phyloP scores from a whole-genome alignment of 2,888 invertebrate species.

The Hartigia nigra region DNA sequence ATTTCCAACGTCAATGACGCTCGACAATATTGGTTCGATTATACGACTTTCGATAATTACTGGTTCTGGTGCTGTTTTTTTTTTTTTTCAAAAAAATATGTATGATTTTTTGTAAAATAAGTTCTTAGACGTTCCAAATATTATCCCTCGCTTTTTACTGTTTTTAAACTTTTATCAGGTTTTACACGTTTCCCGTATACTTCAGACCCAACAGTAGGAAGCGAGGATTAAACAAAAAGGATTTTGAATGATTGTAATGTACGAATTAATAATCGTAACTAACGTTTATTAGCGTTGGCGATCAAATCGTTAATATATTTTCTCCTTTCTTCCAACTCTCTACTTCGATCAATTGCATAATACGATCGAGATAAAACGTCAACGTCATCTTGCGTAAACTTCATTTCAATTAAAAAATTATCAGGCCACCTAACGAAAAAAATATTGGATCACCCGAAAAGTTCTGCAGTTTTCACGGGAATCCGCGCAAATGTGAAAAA shows the following conservation, averaged over 20 bases:
- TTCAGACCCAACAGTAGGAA: background rate
- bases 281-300: slow-evolving; percentile 38
- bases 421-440: slow-evolving; percentile 75
- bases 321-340: slow-evolving; percentile 44
- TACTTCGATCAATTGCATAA: slow-evolving; percentile 70
- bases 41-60: background rate
- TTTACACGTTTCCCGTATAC: background rate
- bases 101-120: too few relatives aligned
- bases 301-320: slow-evolving; percentile 48
- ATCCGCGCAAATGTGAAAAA: too few relatives aligned
- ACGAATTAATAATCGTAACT: slow-evolving; percentile 7
- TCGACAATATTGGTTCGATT: background rate
- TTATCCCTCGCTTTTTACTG: background rate
- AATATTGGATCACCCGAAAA: too few relatives aligned
- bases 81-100: too few relatives aligned
- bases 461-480: too few relatives aligned
- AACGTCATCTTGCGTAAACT: slow-evolving; percentile 76
- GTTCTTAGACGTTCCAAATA: background rate
- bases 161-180: background rate
- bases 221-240: background rate
- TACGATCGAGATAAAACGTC: slow-evolving; percentile 74
- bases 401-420: slow-evolving; percentile 75
- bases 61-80: background rate
- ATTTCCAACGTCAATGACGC: background rate
- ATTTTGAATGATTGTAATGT: background rate